Evolutionary conservation across 1,140 invertebrate species (phyloP).

Genomic region (Atta texana): DNA sequence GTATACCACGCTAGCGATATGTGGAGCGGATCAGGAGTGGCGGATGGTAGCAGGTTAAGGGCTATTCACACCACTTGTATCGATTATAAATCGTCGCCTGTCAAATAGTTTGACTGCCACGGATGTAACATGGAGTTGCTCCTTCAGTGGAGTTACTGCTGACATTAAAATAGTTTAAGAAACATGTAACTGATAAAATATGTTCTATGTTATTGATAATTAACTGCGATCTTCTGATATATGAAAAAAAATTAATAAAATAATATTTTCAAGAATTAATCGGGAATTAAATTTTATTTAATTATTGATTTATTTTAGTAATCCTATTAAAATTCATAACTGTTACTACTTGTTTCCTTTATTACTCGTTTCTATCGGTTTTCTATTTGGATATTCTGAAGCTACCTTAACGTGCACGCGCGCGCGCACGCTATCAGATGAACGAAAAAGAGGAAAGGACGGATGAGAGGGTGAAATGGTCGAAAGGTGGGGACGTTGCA

Average conservation of each 20-base stretch:
- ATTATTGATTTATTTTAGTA: neutral
- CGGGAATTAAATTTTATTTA: neutral
- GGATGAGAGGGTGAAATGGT: conserved; percentile 54
- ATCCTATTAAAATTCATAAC: neutral
- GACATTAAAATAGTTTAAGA: neutral
- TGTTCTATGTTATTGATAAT: neutral
- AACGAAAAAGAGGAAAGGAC: conserved; percentile 47
- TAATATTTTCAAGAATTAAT: neutral
- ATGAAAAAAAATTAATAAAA: neutral
- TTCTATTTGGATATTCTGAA: conserved; percentile 59
- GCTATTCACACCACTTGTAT: conserved; percentile 64
- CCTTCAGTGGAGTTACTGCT: neutral
- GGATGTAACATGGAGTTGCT: neutral
- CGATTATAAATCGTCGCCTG: conserved; percentile 57
- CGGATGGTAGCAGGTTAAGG: conserved; percentile 70
- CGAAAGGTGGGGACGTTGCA: conserved; percentile 65
- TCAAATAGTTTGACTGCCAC: conserved; percentile 16
- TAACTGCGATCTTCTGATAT: neutral
- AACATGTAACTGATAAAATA: neutral
- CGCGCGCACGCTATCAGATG: conserved; percentile 16
- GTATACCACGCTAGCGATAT: conserved; percentile 73
- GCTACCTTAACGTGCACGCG: conserved; percentile 59
- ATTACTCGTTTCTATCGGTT: conserved; percentile 33
- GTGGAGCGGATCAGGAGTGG: conserved; percentile 74
- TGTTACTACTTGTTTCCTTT: conserved; percentile 18